phyloP scores from a whole-genome alignment of 2,797 vertebrate species.

The Enoplosus armatus region DNA sequence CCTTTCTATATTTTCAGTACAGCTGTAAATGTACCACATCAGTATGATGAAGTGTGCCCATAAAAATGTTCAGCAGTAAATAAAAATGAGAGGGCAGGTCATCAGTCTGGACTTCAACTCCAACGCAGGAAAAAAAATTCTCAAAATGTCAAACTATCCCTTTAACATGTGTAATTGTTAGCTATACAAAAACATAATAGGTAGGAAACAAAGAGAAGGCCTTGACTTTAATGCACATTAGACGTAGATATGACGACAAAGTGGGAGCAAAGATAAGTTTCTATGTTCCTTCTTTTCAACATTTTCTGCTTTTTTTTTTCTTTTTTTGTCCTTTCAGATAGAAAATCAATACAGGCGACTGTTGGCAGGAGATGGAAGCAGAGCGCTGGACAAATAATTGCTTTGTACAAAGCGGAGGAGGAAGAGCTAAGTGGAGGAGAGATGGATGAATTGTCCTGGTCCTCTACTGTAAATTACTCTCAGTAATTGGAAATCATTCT shows the following conservation, averaged over 20 bases:
- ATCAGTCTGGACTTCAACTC: background rate
- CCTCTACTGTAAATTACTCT: background rate
- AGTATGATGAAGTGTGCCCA: background rate
- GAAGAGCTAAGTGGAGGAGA: background rate
- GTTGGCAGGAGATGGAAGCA: background rate
- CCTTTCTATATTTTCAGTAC: background rate
- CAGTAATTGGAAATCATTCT: background rate
- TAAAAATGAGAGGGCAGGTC: background rate
- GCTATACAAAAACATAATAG: too few species aligned
- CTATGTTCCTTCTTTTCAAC: background rate
- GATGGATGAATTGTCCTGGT: background rate
- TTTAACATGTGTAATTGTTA: too few species aligned
- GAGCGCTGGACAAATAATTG: background rate
- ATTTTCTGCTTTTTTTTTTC: background rate
- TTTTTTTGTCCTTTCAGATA: background rate
- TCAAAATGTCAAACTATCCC: too few species aligned
- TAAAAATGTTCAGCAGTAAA: background rate
- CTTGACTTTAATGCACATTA: background rate
- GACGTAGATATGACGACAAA: too few species aligned
- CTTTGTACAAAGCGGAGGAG: background rate
- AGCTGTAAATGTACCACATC: background rate
- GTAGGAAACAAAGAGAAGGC: background rate
- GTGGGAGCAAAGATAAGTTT: too few species aligned
- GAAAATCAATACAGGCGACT: slow-evolving; percentile 13
- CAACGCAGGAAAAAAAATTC: too few species aligned